Base-by-base conservation (phyloP, 2,888 invertebrate genomes). In the Limnephilus rhombicus region DNA sequence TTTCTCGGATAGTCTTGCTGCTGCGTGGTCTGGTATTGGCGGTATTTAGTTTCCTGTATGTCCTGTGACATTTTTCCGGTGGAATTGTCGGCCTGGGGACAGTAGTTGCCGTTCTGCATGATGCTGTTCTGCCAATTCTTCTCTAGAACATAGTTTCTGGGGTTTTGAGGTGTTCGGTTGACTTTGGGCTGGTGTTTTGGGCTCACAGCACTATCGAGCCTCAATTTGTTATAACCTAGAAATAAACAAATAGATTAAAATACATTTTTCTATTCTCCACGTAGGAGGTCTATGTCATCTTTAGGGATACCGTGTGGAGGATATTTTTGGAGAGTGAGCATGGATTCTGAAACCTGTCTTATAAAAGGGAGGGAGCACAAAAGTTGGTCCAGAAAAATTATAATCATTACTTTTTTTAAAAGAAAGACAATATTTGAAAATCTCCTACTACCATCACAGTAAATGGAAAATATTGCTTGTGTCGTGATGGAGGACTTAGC, bases 131-230 rank as follows among this genome's bases (percentile, higher is more conserved):
- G 93, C 93, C 93, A 93, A 53, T 93, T 93, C 85, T 93, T 93
- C 80, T 93, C 93, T 31, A 93, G 80, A 13, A 93, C 93, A 31
- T 93, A 93, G 81, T 93, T 93, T 24, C 93, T 68, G 13, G 93
- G 93, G 41, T 92, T 93, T 82, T 93, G 93, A 5, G 91, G 89
- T 5, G 90, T 91, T 85, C 91, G 93, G 92, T 94, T 94, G 91
- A 96, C 96, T 95, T 96, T 94, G 0, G 96, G 96, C 0, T 95
- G 95, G 94, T 96, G 96, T 91, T 96, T 96, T 2, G 96, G 96
- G 93, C 96, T 96, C 18, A 95, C 94, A 37, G 96, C 96, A 93
- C 96, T 96, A 92, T 96, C 96, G 93, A 96, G 93, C 90, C 96
- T 95, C 93, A 96, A 93, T 92, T 96, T 96, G 94, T 96, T 96